Conservation (phyloP, 2,888 invertebrate genomes). For the Rhorus exstirpatorius region DNA sequence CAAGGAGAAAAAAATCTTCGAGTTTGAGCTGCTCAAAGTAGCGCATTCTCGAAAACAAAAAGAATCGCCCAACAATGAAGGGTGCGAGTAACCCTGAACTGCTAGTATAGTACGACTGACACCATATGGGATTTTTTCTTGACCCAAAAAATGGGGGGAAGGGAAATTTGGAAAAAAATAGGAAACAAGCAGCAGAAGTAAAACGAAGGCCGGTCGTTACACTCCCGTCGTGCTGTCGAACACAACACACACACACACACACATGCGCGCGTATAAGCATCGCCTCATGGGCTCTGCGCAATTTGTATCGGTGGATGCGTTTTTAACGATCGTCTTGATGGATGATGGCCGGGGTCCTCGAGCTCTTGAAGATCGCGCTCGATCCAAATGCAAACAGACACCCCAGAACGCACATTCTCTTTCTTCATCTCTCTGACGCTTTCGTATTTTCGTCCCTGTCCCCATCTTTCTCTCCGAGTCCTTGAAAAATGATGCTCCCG, state of each 20-base stretch:
- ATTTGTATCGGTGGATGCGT: slow-evolving; percentile 72
- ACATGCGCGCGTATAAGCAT: background rate
- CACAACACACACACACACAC: slow-evolving; percentile 19
- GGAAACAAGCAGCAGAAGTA: slow-evolving; percentile 24
- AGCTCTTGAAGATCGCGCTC: slow-evolving; percentile 66
- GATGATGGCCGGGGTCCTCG: slow-evolving; percentile 65
- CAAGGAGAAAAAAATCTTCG: slow-evolving; percentile 3
- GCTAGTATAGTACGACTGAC: background rate
- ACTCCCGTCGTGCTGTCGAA: slow-evolving; percentile 35
- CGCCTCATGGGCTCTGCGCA: slow-evolving; percentile 65
- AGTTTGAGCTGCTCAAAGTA: slow-evolving; percentile 30
- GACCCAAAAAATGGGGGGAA: slow-evolving; percentile 50
- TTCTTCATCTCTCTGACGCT: slow-evolving; percentile 45
- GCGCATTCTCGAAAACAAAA: background rate
- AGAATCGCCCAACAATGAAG: background rate
- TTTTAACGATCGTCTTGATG: slow-evolving; percentile 74
- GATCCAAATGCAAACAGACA: slow-evolving; percentile 62
- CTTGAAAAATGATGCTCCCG: slow-evolving; percentile 84
- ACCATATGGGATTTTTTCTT: slow-evolving; percentile 18
- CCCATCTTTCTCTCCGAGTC: slow-evolving; percentile 45
- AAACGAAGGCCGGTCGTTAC: slow-evolving; percentile 63
- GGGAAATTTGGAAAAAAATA: slow-evolving; percentile 20
- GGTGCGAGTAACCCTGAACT: background rate
- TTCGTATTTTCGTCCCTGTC: slow-evolving; percentile 27
- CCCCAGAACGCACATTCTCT: slow-evolving; percentile 34